Evolutionary conservation across 2,113 vertebrate genomes (phyloP).

Genomic region (Aplodontia rufa): DNA sequence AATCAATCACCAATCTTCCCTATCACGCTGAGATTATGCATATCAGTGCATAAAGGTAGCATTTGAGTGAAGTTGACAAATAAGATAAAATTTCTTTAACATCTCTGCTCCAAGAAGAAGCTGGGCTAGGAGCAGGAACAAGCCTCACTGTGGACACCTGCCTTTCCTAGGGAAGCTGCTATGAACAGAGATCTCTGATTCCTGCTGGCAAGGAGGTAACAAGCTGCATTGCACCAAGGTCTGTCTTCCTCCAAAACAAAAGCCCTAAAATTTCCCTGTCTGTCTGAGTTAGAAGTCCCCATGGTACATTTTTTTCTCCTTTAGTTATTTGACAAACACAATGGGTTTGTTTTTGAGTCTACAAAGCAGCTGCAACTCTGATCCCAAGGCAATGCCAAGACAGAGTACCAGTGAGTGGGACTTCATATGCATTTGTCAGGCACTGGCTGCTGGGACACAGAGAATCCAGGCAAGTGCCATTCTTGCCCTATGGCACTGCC

Average conservation of each 20-base stretch:
- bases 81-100: not conserved
- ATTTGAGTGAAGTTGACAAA: not conserved
- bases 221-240: accelerated
- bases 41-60: not conserved
- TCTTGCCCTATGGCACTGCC: not conserved
- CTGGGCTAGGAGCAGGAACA: not conserved
- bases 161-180: not conserved
- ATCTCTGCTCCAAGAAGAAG: not conserved
- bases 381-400: not conserved
- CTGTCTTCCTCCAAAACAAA: not conserved
- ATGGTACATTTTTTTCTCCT: not conserved
- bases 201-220: accelerated
- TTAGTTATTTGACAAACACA: not conserved
- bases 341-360: not conserved
- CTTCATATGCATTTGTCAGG: accelerated
- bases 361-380: accelerated
- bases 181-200: not conserved
- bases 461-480: accelerated
- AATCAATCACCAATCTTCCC: not conserved
- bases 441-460: accelerated
- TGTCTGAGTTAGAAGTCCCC: accelerated
- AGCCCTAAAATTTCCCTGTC: too few relatives aligned
- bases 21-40: not conserved
- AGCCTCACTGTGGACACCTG: not conserved
- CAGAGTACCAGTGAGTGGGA: accelerated